A percentile compares a stretch with the other conserved stretches of the same genome.
These are phyloP conservation scores for Eurois occulta DNA, from an alignment of 2,888 invertebrate species.

Conservation along the genomic window DNA sequence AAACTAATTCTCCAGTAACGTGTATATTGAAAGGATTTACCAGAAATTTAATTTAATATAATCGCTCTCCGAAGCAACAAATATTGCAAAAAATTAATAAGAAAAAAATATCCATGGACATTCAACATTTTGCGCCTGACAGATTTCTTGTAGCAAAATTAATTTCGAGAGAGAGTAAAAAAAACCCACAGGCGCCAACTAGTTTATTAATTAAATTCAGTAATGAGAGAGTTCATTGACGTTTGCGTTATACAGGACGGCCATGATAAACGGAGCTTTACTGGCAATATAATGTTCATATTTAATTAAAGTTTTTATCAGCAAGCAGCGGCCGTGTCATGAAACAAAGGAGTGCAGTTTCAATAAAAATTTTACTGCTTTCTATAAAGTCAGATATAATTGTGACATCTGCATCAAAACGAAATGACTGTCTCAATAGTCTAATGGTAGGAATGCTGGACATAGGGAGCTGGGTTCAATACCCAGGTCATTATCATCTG, in stretches of 20 bases:
- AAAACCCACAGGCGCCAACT: slow-evolving; percentile 23
- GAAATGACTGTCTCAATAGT: not conserved
- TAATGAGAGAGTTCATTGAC: slow-evolving; percentile 49
- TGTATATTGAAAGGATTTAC: not conserved
- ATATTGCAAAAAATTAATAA: not conserved
- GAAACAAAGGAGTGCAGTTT: slow-evolving; percentile 23
- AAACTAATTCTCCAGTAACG: not conserved
- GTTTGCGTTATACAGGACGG: slow-evolving; percentile 6
- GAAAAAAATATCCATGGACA: not conserved
- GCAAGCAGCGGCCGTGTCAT: slow-evolving; percentile 7
- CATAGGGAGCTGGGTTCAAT: not conserved
- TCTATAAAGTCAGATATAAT: not conserved
- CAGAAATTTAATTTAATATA: not conserved
- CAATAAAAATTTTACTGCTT: slow-evolving; percentile 10
- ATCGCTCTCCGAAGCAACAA: not conserved
- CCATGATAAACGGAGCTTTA: slow-evolving; percentile 37
- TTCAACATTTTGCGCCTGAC: slow-evolving; percentile 32
- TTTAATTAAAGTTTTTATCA: slow-evolving; percentile 60
- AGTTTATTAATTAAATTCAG: slow-evolving; percentile 35
- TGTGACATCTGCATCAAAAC: not conserved
- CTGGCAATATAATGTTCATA: slow-evolving; percentile 33
- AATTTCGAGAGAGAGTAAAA: slow-evolving; percentile 11
- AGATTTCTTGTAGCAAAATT: slow-evolving; percentile 18
- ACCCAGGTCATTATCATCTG: not conserved
- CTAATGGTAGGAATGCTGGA: not conserved